Evolutionary conservation across 2,113 vertebrate species (phyloP), one percentile per base, ranked within the genome.

Genomic region (Vidua chalybeata): DNA sequence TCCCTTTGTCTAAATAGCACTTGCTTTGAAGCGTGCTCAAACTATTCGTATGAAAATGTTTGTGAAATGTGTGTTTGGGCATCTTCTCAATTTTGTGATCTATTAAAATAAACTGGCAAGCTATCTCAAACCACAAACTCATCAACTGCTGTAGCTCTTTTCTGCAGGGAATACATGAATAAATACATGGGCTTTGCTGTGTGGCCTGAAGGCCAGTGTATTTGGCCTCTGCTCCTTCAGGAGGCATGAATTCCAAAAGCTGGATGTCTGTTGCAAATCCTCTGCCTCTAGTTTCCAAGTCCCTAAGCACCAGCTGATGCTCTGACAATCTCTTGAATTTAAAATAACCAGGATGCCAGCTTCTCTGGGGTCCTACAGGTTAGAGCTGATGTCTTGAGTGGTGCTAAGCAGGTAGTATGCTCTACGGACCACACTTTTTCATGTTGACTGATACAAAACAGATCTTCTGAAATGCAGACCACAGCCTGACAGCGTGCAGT

Each of bases 61-160:
- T 97, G 95, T 84, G 90, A 93, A 92, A 92, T 96, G 88, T 96
- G 90, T 97, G 93, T 96, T 96, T 94, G 88, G 96, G 94, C 96
- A 95, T 94, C 94, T 79, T 96, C 94, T 96, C 92, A 92, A 35
- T 93, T 96, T 96, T 96, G 94, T 94, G 93, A 94, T 93, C 94
- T 97, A 90, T 96, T 95, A 96, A 97, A 96, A 96, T 93, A 96
- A 96, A 96, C 96, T 96, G 96, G 95, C 93, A 92, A 76, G 94
- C 88, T 58, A 31, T 92, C 73, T 89, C 76, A 96, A 95, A 96
- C 96, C 96, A 87, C 96, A 95, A 94, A 96, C 94, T 96, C 96
- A 90, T 95, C 95, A 96, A 93, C 92, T 90, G 80, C 83, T 92
- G 1, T 81, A 89, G 94, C 69, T 81, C 86, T 92, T 93, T 96